Percentiles rank a stretch among this genome's conserved stretches.
Conservation (phyloP, 1,140 invertebrate species). For the Drosophila murphyi region DNA sequence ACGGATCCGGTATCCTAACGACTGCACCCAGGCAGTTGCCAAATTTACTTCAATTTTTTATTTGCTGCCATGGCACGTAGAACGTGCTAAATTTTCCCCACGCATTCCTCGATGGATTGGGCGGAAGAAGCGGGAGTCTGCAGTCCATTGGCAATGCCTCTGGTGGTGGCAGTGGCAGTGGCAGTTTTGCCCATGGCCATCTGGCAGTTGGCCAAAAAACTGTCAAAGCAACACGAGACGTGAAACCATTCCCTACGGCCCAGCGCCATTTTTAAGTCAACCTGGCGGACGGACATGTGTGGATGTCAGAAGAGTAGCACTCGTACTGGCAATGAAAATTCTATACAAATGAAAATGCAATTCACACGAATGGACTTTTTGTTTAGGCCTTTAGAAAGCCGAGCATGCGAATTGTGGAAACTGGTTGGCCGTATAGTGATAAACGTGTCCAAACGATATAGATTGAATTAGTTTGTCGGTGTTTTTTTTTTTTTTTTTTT, state of each 20-base stretch:
- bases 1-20: slow-evolving; percentile 49
- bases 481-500: too few relatives aligned
- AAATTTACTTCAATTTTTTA: slow-evolving; percentile 82
- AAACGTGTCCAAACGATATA: slow-evolving; percentile 70
- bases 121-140: slow-evolving; percentile 19
- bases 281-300: slow-evolving; percentile 54
- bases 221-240: slow-evolving; percentile 78
- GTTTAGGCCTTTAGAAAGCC: slow-evolving; percentile 30
- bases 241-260: slow-evolving; percentile 16
- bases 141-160: slow-evolving; percentile 45
- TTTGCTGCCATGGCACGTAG: slow-evolving; percentile 68
- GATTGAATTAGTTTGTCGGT: slow-evolving; percentile 78
- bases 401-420: slow-evolving; percentile 11
- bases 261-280: slow-evolving; percentile 45
- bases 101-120: slow-evolving; percentile 61
- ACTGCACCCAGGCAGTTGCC: slow-evolving; percentile 75
- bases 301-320: slow-evolving; percentile 46
- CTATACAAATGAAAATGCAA: slow-evolving; percentile 82
- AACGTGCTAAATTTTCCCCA: slow-evolving; percentile 78
- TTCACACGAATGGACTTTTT: slow-evolving; percentile 74
- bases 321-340: slow-evolving; percentile 71
- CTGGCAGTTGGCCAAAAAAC: slow-evolving; percentile 78
- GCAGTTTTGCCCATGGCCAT: slow-evolving; percentile 30
- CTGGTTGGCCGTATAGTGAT: slow-evolving; percentile 49
- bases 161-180: slow-evolving; percentile 3